Base-by-base conservation (phyloP, 2,797 vertebrate genomes). In the Apodemus agrarius region DNA sequence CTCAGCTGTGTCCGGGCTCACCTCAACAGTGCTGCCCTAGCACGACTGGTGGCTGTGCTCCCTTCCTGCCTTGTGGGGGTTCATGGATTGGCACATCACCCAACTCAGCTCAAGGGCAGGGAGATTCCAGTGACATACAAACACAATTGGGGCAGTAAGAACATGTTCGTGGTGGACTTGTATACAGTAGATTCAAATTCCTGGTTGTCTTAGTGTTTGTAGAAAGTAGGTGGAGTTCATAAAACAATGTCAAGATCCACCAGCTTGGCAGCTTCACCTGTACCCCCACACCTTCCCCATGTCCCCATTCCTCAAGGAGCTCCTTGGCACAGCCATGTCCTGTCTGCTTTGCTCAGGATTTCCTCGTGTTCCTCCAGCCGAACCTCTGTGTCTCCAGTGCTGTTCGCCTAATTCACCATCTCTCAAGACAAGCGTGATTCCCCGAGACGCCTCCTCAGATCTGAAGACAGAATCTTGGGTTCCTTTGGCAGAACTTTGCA, bases 401-500 rank as follows among this genome's bases (percentile, higher is more conserved):
- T 72, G 31, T 40, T 21, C 40, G 49, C 34, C 40, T 57, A 26
- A 37, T 21, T 78, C 75, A 24, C 72, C 26, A 46, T 74, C 59
- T 13, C 46, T 89, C 59, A 80, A 89, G 89, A 19, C 65, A 86
- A 95, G 63, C 26, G 91, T 57, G 61, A 31, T 61, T 16, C 46
- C 34, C 90, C n/a, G 74, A 14, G 75, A 96, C n/a, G 57, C 0
- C 29, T 40, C 95, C 26, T 69, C 65, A n/a, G 83, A n/a, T 9
- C 31, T 67, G 61, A 85, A 69, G 6, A 72, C 5, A 52, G 16
- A 26, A 10, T 54, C 52, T 89, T 91, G 43, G 89, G 81, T 57
- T 95, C 75, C 43, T 89, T 83, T 96, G 82, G 85, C 57, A 89
- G 37, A 90, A 94, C 79, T 85, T 92, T 89, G 63, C 63, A 89